A percentile compares a stretch with the other conserved stretches of the same genome.
Evolutionary conservation across 2,797 vertebrate genomes (phyloP).

Genomic region (Takifugu ocellatus): DNA sequence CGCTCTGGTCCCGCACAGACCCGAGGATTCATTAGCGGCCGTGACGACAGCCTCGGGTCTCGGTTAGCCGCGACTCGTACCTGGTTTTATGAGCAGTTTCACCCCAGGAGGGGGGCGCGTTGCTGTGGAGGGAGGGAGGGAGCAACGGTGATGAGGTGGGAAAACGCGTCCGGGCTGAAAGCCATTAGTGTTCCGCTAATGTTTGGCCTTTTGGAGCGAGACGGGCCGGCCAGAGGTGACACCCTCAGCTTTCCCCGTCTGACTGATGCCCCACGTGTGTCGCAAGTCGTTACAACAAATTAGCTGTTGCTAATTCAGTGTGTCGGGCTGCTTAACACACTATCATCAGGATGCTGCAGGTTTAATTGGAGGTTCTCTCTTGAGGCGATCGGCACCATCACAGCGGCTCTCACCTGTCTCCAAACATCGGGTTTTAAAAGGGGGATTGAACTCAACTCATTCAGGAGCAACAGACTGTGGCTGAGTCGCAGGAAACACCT

Average conservation of each 20-base stretch:
- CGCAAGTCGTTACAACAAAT: slow-evolving; percentile 15
- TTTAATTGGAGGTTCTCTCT: too few species aligned
- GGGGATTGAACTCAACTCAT: too few species aligned
- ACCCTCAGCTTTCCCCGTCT: slow-evolving; percentile 13
- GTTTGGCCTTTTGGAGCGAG: slow-evolving; percentile 17
- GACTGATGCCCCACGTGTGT: slow-evolving; percentile 1
- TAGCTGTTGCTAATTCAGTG: slow-evolving; percentile 11
- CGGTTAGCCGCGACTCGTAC: background rate
- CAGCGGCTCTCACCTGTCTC: too few species aligned
- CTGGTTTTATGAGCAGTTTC: slow-evolving; percentile 46
- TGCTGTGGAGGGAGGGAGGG: slow-evolving; percentile 5
- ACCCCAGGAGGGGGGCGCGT: slow-evolving; percentile 31
- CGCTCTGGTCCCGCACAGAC: slow-evolving; percentile 36
- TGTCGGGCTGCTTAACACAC: background rate
- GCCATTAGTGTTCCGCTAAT: slow-evolving; percentile 56
- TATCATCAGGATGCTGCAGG: too few species aligned
- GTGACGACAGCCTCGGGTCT: slow-evolving; percentile 34
- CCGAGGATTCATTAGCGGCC: slow-evolving; percentile 46
- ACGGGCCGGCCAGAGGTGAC: slow-evolving; percentile 21
- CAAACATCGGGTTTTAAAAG: too few species aligned
- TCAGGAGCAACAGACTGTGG: too few species aligned
- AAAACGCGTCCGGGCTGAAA: slow-evolving; percentile 45
- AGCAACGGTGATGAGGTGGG: slow-evolving; percentile 40
- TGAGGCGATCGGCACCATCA: too few species aligned
- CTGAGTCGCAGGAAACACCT: too few species aligned